Conservation (phyloP, 2,113 vertebrate genomes). For the Rhinolophus ferrumequinum region DNA sequence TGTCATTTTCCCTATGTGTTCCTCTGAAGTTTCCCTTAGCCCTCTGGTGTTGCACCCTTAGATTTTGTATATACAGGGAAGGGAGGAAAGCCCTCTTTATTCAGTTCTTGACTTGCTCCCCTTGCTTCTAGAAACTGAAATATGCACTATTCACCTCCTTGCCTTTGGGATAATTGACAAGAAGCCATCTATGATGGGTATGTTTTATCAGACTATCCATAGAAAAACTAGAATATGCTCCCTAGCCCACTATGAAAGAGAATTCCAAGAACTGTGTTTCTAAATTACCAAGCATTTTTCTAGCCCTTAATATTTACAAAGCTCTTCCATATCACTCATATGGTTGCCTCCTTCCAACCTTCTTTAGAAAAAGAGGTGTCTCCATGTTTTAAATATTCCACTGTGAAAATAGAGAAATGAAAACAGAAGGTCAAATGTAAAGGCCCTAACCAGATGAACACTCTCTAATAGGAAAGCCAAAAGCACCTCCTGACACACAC, state of each 20-base stretch:
- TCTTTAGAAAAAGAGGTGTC: neutral
- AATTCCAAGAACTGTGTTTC: neutral
- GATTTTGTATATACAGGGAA: neutral
- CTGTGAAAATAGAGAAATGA: neutral
- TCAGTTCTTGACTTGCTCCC: conserved; percentile 15
- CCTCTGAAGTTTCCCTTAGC: neutral
- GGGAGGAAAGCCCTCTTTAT: neutral
- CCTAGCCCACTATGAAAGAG: neutral
- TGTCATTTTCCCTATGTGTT: neutral
- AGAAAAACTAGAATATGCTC: conserved; percentile 46
- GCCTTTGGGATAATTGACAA: conserved; percentile 49
- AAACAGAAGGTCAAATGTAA: neutral
- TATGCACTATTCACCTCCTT: neutral
- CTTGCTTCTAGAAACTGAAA: conserved; percentile 45
- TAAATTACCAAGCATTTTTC: neutral
- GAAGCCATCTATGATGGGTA: neutral
- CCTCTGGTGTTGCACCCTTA: neutral
- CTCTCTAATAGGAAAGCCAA: neutral
- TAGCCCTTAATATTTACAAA: neutral
- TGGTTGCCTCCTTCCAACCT: neutral
- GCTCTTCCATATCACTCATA: neutral
- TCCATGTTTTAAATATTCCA: conserved; percentile 36
- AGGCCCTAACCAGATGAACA: neutral
- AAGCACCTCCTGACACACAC: neutral
- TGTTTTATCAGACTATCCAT: conserved; percentile 31